Conservation (phyloP, 2,797 vertebrate species). For the Rhincodon typus region DNA sequence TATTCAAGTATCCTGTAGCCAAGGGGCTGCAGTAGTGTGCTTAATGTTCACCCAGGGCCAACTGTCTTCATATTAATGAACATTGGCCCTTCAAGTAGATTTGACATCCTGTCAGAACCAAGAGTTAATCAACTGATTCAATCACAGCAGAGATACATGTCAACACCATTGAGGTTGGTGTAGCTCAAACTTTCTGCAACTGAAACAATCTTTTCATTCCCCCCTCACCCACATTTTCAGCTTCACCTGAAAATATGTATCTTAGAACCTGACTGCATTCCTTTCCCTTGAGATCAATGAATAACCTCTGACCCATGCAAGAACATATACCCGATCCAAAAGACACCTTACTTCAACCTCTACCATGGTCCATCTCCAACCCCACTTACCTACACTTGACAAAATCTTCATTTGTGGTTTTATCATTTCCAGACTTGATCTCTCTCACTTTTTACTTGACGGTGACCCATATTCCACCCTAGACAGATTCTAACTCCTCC, state of each 20-base stretch:
- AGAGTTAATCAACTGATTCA: neutral
- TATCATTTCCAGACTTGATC: neutral
- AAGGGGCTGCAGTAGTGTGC: neutral
- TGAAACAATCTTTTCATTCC: neutral
- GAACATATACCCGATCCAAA: neutral
- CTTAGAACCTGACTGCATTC: neutral
- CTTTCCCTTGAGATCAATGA: neutral
- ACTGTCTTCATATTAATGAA: neutral
- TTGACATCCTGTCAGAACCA: neutral
- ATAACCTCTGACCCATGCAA: neutral
- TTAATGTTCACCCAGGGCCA: neutral
- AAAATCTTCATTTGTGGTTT: neutral
- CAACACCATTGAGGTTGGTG: neutral
- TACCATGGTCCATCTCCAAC: neutral
- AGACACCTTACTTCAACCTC: neutral
- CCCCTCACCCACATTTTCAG: neutral
- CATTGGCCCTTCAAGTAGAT: neutral
- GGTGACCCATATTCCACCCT: neutral
- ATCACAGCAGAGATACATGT: neutral
- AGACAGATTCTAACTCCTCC: neutral
- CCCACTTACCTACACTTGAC: neutral
- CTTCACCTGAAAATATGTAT: neutral
- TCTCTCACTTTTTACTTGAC: neutral
- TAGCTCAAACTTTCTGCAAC: neutral
- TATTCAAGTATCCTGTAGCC: neutral